Conservation (phyloP, 2,113 vertebrate species). For the Tragelaphus buxtoni region DNA sequence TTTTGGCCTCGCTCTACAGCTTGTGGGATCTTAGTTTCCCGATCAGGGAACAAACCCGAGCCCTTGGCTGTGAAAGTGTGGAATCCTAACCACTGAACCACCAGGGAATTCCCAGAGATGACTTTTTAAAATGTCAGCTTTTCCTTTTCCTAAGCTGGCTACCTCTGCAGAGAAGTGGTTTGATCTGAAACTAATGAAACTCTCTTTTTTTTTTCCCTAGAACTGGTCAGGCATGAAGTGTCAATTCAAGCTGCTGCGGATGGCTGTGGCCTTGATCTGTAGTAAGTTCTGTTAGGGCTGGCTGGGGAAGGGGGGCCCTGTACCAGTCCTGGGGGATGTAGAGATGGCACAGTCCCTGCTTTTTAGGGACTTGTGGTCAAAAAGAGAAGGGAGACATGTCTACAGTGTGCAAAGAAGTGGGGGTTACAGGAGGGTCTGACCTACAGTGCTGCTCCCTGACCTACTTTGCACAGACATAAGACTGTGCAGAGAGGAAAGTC, state of each 20-base stretch:
- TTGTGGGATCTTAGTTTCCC: background rate
- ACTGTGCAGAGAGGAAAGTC: background rate
- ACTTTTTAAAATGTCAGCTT: background rate
- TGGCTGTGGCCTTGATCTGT: constrained; percentile 97
- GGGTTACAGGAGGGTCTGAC: background rate
- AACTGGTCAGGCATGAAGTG: constrained; percentile 99
- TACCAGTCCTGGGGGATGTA: background rate
- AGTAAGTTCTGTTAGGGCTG: constrained; percentile 84
- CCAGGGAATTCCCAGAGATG: background rate
- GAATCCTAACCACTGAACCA: background rate
- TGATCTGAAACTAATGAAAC: constrained; percentile 24
- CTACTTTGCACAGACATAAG: background rate
- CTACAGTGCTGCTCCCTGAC: background rate
- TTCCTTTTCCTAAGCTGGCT: background rate
- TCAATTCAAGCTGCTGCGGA: constrained; percentile 96
- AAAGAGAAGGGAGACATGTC: background rate
- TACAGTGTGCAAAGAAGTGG: background rate
- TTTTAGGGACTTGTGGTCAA: background rate
- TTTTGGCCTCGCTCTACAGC: background rate
- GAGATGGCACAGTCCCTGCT: background rate
- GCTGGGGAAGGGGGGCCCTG: background rate
- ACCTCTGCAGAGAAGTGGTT: background rate
- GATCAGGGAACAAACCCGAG: background rate
- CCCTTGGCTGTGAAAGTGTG: background rate
- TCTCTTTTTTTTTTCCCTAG: constrained; percentile 78